Evolutionary conservation across 2,797 vertebrate species (phyloP), one percentile per base, ranked within the genome.

Genomic region (Basileuterus tristriatus): DNA sequence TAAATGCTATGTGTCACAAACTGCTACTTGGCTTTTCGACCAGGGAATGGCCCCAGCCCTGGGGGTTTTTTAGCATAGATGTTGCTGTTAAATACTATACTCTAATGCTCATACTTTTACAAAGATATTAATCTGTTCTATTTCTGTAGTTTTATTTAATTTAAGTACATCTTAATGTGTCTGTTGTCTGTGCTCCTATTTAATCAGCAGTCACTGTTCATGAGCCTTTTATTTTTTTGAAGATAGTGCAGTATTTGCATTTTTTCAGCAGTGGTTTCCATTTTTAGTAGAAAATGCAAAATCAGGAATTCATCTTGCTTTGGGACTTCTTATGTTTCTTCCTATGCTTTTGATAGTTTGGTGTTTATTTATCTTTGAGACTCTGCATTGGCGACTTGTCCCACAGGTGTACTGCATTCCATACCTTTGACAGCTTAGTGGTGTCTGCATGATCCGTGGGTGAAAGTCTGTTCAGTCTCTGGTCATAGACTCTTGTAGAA

Each of bases 41-140:
- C 11, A 26, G 14, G 17, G 22, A 64, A 69, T 29, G 4, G 4
- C 5, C 20, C 20, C 44, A 63, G 12, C 3, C 12, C 9, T 32
- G 13, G 9, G 1, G 1, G 0, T 3, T 41, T 49, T 47, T 47
- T 46, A n/a, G 11, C 24, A 32, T 18, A 43, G 22, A 30, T 62
- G 1, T 76, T 92, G 24, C 32, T 39, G 5, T 76, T 68, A 11
- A 21, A 47, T 15, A 34, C n/a, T 46, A 1, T 34, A 47, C 3
- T 64, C 15, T 47, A 36, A 34, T 1, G 0, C 11, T 94, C 29
- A 67, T 65, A 18, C 36, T 59, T 78, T 17, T 41, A 30, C 7
- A 69, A 36, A 60, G 7, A 34, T 39, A 56, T 24, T 34, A 43
- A 34, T 34, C 15, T 36, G 6, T 32, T 49, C 15, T 22, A 16